Base-by-base conservation (phyloP, 1,140 invertebrate species). In the Lutraria rhynchaena region DNA sequence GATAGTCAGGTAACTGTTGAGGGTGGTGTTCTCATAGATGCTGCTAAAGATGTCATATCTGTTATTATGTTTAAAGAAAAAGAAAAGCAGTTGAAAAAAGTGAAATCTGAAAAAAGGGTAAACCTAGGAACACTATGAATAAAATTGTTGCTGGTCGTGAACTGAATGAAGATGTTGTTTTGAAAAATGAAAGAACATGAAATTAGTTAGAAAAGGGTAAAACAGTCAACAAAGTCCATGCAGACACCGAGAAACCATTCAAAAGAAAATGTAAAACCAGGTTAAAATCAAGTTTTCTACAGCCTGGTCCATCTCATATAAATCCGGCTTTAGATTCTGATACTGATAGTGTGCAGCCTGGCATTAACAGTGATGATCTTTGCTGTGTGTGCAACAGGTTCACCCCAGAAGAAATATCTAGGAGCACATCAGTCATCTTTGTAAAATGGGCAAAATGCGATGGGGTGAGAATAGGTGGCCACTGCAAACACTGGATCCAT, bases 141-240 rank as follows among this genome's bases (percentile, higher is more conserved):
- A n/a, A n/a, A n/a, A n/a, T n/a, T n/a, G n/a, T n/a, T n/a, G n/a
- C n/a, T n/a, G n/a, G n/a, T n/a, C n/a, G n/a, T n/a, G n/a, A n/a
- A n/a, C n/a, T n/a, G n/a, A n/a, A n/a, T n/a, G n/a, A n/a, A n/a
- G n/a, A n/a, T n/a, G n/a, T n/a, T n/a, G n/a, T n/a, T n/a, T n/a
- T 4, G n/a, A 58, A 29, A 58, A 29, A 58, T 58, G 55, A 58
- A 58, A 58, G 55, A 58, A 4, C 55, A 58, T 58, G 55, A 58
- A 9, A 58, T n/a, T n/a, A n/a, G 4, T 24, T n/a, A 22, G 24
- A 17, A 53, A 53, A 53, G 51, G 17, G 19, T n/a, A 53, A n/a
- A n/a, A 53, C 19, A 53, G 51, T 53, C 51, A 29, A 27, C 55
- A 58, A 58, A 55, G 51, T 11, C 7, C 7, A 55, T 29, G 55